phyloP scores from a whole-genome alignment of 1,140 invertebrate genomes.

The Achatina immaculata region DNA sequence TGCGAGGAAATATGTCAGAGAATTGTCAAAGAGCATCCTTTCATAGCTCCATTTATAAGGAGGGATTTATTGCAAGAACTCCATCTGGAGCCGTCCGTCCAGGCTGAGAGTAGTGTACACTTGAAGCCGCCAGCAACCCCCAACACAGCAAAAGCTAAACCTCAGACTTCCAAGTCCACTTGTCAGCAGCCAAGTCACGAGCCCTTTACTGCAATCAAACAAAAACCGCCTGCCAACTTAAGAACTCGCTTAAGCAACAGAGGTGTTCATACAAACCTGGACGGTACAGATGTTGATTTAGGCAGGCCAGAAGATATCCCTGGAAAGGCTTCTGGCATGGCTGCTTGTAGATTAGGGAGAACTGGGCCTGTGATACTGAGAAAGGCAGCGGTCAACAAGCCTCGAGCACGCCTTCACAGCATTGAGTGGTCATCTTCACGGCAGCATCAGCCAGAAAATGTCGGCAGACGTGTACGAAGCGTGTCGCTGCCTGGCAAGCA shows the following conservation, averaged over 20 bases:
- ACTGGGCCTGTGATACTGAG: not conserved
- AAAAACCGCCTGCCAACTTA: not conserved
- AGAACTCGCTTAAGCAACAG: not conserved
- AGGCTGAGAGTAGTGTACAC: not conserved
- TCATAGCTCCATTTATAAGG: not conserved
- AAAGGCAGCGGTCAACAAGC: not conserved
- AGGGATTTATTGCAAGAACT: not conserved
- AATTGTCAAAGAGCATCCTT: slow-evolving; percentile 17
- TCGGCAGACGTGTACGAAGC: not conserved
- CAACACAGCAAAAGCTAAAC: not conserved
- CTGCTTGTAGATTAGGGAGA: not conserved
- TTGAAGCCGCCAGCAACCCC: not conserved
- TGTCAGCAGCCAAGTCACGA: not conserved
- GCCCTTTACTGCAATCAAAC: not conserved
- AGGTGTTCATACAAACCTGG: not conserved
- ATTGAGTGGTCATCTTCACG: not conserved
- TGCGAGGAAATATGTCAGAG: not conserved
- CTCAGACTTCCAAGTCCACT: not conserved
- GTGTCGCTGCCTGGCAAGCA: not conserved
- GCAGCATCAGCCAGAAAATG: not conserved
- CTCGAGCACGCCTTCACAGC: not conserved
- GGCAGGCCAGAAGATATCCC: not conserved
- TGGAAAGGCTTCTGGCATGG: not conserved
- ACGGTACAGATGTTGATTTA: not conserved
- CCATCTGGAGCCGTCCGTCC: not conserved